These are phyloP conservation scores for Gymnothorax javanicus DNA, from an alignment of 2,797 vertebrate genomes.

Conservation along the genomic window DNA sequence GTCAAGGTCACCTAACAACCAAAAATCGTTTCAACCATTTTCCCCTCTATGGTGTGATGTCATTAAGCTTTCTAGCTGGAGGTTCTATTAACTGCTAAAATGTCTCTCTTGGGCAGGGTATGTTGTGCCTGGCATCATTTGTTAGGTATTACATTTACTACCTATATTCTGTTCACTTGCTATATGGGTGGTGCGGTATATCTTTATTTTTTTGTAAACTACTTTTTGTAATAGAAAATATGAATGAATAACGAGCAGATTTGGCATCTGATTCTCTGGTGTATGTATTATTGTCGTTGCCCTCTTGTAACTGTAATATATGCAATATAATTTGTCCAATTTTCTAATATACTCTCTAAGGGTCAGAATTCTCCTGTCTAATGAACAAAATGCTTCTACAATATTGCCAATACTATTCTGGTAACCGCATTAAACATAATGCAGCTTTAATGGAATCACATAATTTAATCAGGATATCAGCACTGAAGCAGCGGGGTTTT, in stretches of 20 bases:
- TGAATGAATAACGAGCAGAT: neutral
- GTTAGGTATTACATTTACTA: neutral
- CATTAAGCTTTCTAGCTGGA: too few relatives aligned
- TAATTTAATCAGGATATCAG: slow-evolving; percentile 29
- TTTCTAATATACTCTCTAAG: neutral
- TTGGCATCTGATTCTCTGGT: slow-evolving; percentile 1
- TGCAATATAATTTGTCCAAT: slow-evolving; percentile 9
- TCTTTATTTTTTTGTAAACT: neutral
- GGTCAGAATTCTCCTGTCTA: slow-evolving; percentile 13
- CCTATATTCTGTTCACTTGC: neutral
- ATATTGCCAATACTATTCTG: slow-evolving; percentile 4
- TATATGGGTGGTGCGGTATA: neutral
- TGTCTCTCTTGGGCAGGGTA: too few relatives aligned
- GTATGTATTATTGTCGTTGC: slow-evolving; percentile 16
- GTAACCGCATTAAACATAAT: slow-evolving; percentile 23
- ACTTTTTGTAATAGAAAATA: neutral
- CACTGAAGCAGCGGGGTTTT: slow-evolving; percentile 15
- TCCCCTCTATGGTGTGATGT: too few relatives aligned
- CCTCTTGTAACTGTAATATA: slow-evolving; percentile 13
- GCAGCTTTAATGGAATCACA: slow-evolving; percentile 23
- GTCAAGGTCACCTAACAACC: too few relatives aligned
- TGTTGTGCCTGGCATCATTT: neutral
- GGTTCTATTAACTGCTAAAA: too few relatives aligned
- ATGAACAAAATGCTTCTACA: slow-evolving; percentile 21
- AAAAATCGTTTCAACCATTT: too few relatives aligned